A percentile compares a stretch with the other conserved stretches of the same genome.
phyloP scores from a whole-genome alignment of 2,797 vertebrate genomes.

The Leucoraja ocellata region DNA sequence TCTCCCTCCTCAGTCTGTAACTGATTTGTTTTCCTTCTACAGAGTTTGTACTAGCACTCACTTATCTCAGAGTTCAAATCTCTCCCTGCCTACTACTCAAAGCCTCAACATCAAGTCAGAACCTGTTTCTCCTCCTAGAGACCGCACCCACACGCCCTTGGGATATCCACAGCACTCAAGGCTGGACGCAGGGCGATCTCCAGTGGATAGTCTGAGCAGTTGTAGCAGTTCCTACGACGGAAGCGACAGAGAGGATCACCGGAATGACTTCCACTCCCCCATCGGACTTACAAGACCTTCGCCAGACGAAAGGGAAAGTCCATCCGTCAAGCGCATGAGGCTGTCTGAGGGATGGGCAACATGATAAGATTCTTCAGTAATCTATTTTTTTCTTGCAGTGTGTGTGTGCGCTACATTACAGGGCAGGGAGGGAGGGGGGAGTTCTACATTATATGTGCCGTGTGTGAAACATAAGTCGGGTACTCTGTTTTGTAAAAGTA shows the following conservation, averaged over 20 bases:
- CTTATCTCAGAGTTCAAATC: constrained; percentile 99
- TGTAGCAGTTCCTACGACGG: constrained; percentile 97
- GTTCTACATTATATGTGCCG: constrained; percentile 95
- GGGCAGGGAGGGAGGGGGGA: constrained; percentile 68
- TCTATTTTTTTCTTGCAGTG: constrained; percentile 72
- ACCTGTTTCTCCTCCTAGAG: constrained; percentile 99
- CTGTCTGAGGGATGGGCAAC: constrained; percentile 98
- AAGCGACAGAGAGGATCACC: constrained; percentile 94
- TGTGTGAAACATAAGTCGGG: constrained; percentile 87
- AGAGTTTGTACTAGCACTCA: constrained; percentile 99
- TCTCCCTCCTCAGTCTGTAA: constrained; percentile 81
- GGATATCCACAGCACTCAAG: constrained; percentile 82
- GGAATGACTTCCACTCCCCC: constrained; percentile 94
- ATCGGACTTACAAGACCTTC: constrained; percentile 89
- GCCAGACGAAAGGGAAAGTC: constrained; percentile 92
- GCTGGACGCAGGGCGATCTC: constrained; percentile 95
- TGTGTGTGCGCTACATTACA: constrained; percentile 87
- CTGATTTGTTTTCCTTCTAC: constrained; percentile 93
- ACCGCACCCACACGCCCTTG: constrained; percentile 89
- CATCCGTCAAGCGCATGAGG: constrained; percentile 93
- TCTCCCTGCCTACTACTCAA: constrained; percentile 99
- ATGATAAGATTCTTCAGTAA: constrained; percentile 68
- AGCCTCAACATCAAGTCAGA: constrained; percentile 99
- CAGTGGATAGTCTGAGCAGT: constrained; percentile 97
- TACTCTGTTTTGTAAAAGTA: constrained; percentile 89